Evolutionary conservation across 2,797 vertebrate genomes (phyloP), one percentile per base, ranked within the genome.

Genomic region (Euthynnus affinis): DNA sequence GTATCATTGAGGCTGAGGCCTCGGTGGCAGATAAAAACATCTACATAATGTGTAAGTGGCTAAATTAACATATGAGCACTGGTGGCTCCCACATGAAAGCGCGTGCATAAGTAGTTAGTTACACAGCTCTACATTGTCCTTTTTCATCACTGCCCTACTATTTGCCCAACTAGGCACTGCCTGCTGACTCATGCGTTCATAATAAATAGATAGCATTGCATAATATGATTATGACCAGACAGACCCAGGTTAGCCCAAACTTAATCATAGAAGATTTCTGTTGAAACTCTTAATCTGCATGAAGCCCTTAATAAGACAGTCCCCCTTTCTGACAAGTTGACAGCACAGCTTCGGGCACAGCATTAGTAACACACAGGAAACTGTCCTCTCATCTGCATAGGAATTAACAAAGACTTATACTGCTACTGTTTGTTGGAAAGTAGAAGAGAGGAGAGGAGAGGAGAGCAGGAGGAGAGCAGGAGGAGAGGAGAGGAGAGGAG

Each of bases 121-220:
- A 27, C 18, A 79, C 44, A 59, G 32, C 72, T 46, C 58, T 40
- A 60, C 58, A 29, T n/a, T 72, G 66, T 82, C 56, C 69, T 73
- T 46, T 74, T 78, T 83, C 59, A 73, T 80, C 71, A 44, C 60
- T 77, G 62, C 56, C 56, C 49, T 51, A 40, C 73, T 84, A 69
- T 80, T 84, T 67, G 32, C 66, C 79, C 70, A 78, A 67, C 67
- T 46, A 65, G 71, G 82, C 71, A 23, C 80, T 66, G 83, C 72
- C 88, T 87, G 88, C 92, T 94, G 93, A 94, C 90, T 94, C 90
- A 91, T 87, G 77, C 80, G 13, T 88, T 88, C 71, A 89, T 89
- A 91, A 92, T 91, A 87, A 91, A 86, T 83, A 89, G 80, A 88
- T 72, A 62, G 65, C 42, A 78, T 93, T 95, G 86, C 91, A 70